Evolutionary conservation across 2,888 invertebrate species (phyloP), one percentile per base, ranked within the genome.

Genomic region (Anorthoa munda): DNA sequence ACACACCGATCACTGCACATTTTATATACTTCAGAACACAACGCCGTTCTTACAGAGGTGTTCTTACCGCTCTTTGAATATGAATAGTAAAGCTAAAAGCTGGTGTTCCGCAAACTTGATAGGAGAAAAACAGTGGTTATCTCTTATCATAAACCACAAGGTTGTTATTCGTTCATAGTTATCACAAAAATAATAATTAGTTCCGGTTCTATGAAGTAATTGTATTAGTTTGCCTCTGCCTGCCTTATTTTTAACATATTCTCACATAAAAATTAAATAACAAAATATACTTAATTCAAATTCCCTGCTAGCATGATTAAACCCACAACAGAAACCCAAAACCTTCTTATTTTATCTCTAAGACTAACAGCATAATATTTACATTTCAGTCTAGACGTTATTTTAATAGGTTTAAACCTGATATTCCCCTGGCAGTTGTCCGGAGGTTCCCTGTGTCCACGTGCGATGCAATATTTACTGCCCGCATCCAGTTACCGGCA

Each of bases 351-450:
- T 69, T 67, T 18, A 15, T 39, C 56, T 45, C 11, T 21, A 26
- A 61, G 4, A 51, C 51, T 48, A 39, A 39, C 53, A 51, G 45
- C 51, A 55, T 82, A n/a, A n/a, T n/a, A 45, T 81, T 78, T 78
- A 68, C 73, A 68, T 68, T 66, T 51, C 26, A 71, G 78, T 81
- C 78, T 82, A 82, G 81, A 81, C 81, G 59, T 71, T 81, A 61
- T 81, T 81, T 81, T 81, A 78, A 82, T 77, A 51, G 71, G 55
- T 63, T 26, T 56, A 61, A 70, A 82, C 78, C 78, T 77, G 82
- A 73, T 81, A 81, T 73, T 50, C 67, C 58, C 67, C 5, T 46
- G 17, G 50, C 55, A 18, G 59, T 31, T 65, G 9, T 46, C 58
- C 46, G n/a, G 12, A 18, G 21, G 18, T 59, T 50, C 51, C 67